A percentile compares a stretch with the other conserved stretches of the same genome.
Conservation (phyloP, 2,797 vertebrate species). For the Acanthopagrus latus region DNA sequence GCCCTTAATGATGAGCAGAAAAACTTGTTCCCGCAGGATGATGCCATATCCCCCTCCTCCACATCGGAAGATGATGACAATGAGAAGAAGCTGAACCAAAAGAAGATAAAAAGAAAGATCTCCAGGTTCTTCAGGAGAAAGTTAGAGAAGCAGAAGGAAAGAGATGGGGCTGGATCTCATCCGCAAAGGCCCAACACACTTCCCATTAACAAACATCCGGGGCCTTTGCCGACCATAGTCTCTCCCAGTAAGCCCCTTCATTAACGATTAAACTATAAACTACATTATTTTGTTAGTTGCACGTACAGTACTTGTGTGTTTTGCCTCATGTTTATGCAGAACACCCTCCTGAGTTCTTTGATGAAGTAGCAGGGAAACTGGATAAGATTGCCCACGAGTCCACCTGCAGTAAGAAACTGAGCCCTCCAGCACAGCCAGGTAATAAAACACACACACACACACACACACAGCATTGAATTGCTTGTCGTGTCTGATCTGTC, state of each 20-base stretch:
- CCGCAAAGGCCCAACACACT: constrained; percentile 49
- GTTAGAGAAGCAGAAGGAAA: constrained; percentile 49
- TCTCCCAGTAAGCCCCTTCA: constrained; percentile 77
- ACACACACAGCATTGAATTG: neutral
- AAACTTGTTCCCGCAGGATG: constrained; percentile 53
- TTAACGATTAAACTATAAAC: neutral
- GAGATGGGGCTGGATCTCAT: constrained; percentile 7
- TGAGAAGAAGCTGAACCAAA: constrained; percentile 64
- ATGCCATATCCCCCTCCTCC: constrained; percentile 48
- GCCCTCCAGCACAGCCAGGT: constrained; percentile 35
- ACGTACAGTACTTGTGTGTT: neutral
- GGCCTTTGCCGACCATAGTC: accelerated
- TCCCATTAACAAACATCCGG: accelerated
- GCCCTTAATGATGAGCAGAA: neutral
- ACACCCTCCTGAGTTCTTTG: constrained; percentile 80
- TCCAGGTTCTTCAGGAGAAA: constrained; percentile 67
- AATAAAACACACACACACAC: constrained; percentile 9
- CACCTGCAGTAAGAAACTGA: constrained; percentile 61
- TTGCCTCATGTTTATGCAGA: constrained; percentile 51
- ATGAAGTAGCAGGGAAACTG: constrained; percentile 81
- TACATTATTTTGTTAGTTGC: neutral
- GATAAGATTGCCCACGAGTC: constrained; percentile 78
- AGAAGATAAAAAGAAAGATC: constrained; percentile 72
- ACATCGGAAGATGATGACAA: constrained; percentile 76
- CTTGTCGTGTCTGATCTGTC: too few relatives aligned